Evolutionary conservation across 2,797 vertebrate genomes (phyloP).

Genomic region (Tragelaphus eurycerus): DNA sequence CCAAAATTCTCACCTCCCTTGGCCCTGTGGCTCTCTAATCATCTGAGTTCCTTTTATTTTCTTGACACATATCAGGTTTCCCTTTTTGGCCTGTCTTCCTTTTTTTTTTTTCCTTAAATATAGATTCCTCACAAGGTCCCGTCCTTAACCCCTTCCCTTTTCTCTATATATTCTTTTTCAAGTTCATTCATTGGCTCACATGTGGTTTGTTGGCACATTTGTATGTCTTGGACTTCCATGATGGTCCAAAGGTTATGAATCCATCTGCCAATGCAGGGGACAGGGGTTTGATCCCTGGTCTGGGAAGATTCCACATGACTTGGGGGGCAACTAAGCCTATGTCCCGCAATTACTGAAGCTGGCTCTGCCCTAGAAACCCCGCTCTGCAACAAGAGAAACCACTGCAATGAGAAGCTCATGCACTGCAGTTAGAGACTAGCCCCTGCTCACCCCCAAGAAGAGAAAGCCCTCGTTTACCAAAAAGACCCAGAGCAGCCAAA

Average conservation of each 20-base stretch:
- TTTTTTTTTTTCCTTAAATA: constrained; percentile 4
- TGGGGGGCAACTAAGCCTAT: not conserved
- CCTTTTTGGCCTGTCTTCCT: not conserved
- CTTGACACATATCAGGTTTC: not conserved
- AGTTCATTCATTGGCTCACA: not conserved
- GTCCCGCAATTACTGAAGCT: rapidly evolving
- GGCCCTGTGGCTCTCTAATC: not conserved
- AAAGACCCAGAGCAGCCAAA: not conserved
- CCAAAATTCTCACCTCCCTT: not conserved
- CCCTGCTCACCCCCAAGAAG: not conserved
- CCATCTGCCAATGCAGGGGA: not conserved
- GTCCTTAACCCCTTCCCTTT: not conserved
- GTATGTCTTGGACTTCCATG: not conserved
- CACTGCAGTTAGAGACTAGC: not conserved
- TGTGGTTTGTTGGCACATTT: not conserved
- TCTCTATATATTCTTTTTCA: not conserved
- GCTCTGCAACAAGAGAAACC: not conserved
- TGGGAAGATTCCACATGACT: not conserved
- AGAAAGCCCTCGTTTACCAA: not conserved
- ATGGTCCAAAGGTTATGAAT: not conserved
- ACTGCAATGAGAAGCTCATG: not conserved
- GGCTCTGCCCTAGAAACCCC: not conserved
- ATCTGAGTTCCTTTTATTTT: not conserved
- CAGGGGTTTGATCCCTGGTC: not conserved
- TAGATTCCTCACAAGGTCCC: not conserved